phyloP scores from a whole-genome alignment of 2,113 vertebrate species.

The Brienomyrus brachyistius region DNA sequence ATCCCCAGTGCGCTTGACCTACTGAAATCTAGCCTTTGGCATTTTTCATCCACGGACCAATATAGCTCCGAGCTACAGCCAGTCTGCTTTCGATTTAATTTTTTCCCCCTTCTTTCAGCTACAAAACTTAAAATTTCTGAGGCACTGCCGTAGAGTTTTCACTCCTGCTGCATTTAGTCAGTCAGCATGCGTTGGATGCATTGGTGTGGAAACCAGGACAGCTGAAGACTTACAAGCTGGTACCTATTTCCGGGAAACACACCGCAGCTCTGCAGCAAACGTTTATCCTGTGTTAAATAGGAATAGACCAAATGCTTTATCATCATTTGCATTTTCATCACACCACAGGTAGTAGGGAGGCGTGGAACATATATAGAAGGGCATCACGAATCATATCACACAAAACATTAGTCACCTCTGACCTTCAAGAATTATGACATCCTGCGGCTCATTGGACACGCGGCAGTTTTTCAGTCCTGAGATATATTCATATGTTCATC shows the following conservation, averaged over 20 bases:
- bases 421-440: not conserved
- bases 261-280: not conserved
- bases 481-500: not conserved
- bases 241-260: not conserved
- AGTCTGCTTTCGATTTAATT: not conserved
- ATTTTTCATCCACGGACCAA: slow-evolving; percentile 16
- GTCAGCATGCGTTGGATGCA: not conserved
- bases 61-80: not conserved
- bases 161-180: not conserved
- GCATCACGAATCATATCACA: not conserved
- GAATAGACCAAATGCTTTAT: not conserved
- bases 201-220: not conserved
- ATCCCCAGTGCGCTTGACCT: slow-evolving; percentile 28
- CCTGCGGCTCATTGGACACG: not conserved
- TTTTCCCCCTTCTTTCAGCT: slow-evolving; percentile 20
- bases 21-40: slow-evolving; percentile 21
- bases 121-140: slow-evolving; percentile 11
- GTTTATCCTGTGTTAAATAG: not conserved
- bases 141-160: not conserved
- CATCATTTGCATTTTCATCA: not conserved
- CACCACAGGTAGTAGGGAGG: not conserved
- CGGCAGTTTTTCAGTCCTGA: not conserved
- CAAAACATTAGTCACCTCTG: not conserved
- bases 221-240: not conserved
- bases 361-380: not conserved